A percentile compares a stretch with the other conserved stretches of the same genome.
phyloP scores from a whole-genome alignment of 2,113 vertebrate species.

The Nematolebias whitei region DNA sequence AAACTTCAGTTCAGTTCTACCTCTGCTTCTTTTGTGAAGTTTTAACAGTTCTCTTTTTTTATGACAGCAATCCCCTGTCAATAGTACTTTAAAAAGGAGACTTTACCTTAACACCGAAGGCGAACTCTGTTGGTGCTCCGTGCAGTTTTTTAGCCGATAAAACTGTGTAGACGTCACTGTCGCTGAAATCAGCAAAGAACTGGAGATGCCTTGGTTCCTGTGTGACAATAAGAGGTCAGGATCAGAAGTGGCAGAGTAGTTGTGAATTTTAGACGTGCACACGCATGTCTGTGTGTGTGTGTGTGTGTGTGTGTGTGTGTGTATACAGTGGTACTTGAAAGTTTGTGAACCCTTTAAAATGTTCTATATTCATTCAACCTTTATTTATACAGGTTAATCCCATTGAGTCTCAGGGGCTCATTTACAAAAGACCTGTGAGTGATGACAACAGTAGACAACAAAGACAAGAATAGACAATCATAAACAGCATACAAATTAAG shows the following conservation, averaged over 20 bases:
- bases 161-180: slow-evolving; percentile 90
- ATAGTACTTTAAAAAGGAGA: no score
- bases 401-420: no score
- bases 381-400: no score
- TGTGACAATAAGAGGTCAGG: slow-evolving; percentile 13
- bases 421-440: no score
- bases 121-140: slow-evolving; percentile 90
- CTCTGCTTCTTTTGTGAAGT: not conserved
- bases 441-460: no score
- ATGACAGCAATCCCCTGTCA: not conserved
- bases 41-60: not conserved
- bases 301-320: no score
- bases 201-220: slow-evolving; percentile 98
- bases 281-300: no score
- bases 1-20: slow-evolving; percentile 9
- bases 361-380: no score
- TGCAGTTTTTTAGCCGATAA: slow-evolving; percentile 89
- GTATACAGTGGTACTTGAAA: not conserved
- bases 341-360: no score
- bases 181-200: slow-evolving; percentile 93
- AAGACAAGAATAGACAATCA: no score
- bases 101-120: slow-evolving; percentile 97
- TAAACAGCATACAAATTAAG: no score
- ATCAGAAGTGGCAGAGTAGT: not conserved
- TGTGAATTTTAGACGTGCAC: not conserved